Evolutionary conservation across 2,797 vertebrate species (phyloP).

Genomic region (Thripadectes ignobilis): DNA sequence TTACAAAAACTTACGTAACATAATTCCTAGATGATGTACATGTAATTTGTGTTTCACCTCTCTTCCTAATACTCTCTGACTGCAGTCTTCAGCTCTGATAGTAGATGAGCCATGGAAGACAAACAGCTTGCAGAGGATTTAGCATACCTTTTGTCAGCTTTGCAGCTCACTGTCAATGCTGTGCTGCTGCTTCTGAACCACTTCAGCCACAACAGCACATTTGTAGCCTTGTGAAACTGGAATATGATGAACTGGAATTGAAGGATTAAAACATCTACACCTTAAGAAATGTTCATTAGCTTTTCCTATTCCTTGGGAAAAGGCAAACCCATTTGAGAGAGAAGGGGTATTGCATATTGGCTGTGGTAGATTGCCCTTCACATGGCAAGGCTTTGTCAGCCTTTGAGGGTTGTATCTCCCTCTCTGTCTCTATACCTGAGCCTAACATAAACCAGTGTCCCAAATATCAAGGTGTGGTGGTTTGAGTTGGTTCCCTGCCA

Average conservation of each 20-base stretch:
- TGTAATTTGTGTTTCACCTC: neutral
- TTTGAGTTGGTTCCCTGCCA: too few relatives aligned
- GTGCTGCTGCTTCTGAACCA: neutral
- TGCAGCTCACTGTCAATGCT: neutral
- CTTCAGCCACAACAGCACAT: neutral
- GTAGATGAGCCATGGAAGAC: neutral
- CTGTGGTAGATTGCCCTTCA: neutral
- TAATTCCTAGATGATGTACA: neutral
- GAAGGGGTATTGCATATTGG: neutral
- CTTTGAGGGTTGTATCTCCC: neutral
- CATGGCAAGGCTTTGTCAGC: neutral
- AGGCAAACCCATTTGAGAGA: neutral
- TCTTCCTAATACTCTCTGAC: neutral
- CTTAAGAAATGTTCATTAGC: neutral
- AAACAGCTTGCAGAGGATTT: neutral
- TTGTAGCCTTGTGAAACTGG: neutral
- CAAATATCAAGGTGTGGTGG: neutral
- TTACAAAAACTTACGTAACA: neutral
- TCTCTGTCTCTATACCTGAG: neutral
- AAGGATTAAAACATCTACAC: neutral
- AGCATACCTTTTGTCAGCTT: neutral
- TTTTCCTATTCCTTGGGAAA: neutral
- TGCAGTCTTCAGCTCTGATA: neutral
- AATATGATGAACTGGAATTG: neutral
- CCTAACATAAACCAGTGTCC: neutral